These are phyloP conservation scores for Notodonta dromedarius DNA, from an alignment of 2,888 invertebrate genomes.

Conservation along the genomic window DNA sequence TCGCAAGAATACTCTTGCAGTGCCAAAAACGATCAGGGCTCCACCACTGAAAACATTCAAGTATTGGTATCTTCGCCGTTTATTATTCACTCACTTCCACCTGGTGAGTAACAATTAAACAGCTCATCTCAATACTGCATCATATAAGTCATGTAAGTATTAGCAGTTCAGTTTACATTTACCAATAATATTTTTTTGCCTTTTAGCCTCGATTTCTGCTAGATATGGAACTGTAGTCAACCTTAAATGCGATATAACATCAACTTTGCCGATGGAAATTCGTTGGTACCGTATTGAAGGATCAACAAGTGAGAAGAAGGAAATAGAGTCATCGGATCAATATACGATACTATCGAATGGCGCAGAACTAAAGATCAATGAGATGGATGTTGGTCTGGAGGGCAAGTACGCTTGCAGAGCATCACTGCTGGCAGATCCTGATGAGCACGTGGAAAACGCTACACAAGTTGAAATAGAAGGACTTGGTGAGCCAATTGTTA, in stretches of 20 bases:
- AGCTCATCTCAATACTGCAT: no score
- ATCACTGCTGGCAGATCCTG: not conserved
- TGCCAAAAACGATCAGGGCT: not conserved
- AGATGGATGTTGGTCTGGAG: slow-evolving; percentile 10
- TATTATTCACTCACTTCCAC: not conserved
- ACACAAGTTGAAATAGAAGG: not conserved
- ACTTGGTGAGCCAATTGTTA: not conserved
- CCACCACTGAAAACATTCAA: not conserved
- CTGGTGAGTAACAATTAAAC: not conserved
- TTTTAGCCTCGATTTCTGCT: not conserved
- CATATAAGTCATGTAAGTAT: no score
- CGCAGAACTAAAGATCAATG: slow-evolving; percentile 10
- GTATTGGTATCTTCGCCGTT: slow-evolving; percentile 3
- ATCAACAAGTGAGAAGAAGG: not conserved
- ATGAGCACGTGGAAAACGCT: not conserved
- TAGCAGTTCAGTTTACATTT: not conserved
- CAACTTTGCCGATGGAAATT: not conserved
- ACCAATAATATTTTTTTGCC: not conserved
- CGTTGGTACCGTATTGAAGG: not conserved
- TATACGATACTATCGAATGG: slow-evolving; percentile 1
- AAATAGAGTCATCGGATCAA: not conserved
- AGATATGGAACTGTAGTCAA: not conserved
- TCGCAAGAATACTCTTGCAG: not conserved
- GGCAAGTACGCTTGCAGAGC: slow-evolving; percentile 13
- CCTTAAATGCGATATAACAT: not conserved